Evolutionary conservation across 2,797 vertebrate genomes (phyloP).

Genomic region (Clamator glandarius): DNA sequence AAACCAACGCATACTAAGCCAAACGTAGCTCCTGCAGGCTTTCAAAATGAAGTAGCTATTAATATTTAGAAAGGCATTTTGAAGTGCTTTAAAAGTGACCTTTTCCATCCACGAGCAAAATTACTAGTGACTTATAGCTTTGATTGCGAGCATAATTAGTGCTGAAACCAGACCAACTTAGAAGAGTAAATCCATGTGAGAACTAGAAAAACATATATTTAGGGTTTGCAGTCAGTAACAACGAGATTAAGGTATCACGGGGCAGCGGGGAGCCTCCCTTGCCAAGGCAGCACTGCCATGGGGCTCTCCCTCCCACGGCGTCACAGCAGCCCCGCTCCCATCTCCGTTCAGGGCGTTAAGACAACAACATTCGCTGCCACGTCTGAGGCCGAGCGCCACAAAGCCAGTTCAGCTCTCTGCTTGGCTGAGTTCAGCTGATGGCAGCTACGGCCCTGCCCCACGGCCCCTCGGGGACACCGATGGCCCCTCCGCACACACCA

Average conservation of each 20-base stretch:
- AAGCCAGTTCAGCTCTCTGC: not conserved
- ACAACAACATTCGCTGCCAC: not conserved
- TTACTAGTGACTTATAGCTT: not conserved
- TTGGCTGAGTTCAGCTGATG: not conserved
- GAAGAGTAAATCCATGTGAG: not conserved
- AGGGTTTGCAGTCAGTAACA: not conserved
- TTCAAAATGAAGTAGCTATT: not conserved
- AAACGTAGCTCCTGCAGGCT: not conserved
- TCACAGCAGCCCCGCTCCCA: not conserved
- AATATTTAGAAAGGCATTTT: not conserved
- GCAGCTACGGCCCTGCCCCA: not conserved
- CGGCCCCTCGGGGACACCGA: not conserved
- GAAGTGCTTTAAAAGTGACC: not conserved
- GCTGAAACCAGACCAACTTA: not conserved
- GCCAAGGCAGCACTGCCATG: not conserved
- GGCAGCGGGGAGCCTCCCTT: not conserved
- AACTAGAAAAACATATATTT: not conserved
- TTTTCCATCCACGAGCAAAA: not conserved
- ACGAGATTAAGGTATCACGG: not conserved
- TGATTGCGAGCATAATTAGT: not conserved
- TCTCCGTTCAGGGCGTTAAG: not conserved
- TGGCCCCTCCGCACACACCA: rapidly evolving
- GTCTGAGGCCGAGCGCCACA: not conserved
- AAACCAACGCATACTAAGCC: not conserved
- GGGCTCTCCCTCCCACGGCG: not conserved